Conservation (phyloP, 2,797 vertebrate genomes). For the Denticeps clupeoides region DNA sequence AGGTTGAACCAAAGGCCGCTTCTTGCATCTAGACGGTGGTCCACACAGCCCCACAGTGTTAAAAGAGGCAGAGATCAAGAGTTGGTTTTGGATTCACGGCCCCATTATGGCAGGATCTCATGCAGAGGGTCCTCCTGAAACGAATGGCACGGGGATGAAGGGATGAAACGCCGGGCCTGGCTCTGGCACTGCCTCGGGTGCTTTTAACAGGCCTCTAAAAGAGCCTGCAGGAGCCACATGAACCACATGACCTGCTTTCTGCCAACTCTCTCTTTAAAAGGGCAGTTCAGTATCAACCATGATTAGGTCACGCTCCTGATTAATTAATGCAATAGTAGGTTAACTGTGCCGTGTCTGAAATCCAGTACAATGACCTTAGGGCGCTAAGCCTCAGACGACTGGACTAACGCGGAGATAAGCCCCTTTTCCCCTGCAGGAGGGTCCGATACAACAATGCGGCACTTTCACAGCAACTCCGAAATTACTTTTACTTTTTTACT, state of each 20-base stretch:
- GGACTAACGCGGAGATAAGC: constrained; percentile 1
- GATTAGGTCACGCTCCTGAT: background rate
- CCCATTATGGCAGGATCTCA: background rate
- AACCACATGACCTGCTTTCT: too few species aligned
- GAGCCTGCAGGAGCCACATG: too few species aligned
- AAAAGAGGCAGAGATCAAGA: background rate
- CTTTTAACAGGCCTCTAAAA: too few species aligned
- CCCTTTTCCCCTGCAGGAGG: background rate
- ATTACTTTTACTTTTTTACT: too few species aligned
- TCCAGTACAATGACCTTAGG: constrained; percentile 1
- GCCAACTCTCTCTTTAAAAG: constrained; percentile 4
- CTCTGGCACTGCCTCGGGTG: too few species aligned
- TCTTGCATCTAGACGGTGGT: too few species aligned
- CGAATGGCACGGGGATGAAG: background rate
- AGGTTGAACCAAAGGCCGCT: too few species aligned
- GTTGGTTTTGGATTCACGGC: background rate
- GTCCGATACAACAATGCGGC: background rate
- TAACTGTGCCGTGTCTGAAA: background rate
- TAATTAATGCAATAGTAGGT: background rate
- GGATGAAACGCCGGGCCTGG: background rate
- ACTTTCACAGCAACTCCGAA: too few species aligned
- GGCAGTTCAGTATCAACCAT: too few species aligned
- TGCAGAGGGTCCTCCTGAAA: background rate
- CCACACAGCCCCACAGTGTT: background rate
- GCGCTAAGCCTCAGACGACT: constrained; percentile 5